Conservation (phyloP, 2,888 invertebrate genomes). For the Caenorhabditis sp. region DNA sequence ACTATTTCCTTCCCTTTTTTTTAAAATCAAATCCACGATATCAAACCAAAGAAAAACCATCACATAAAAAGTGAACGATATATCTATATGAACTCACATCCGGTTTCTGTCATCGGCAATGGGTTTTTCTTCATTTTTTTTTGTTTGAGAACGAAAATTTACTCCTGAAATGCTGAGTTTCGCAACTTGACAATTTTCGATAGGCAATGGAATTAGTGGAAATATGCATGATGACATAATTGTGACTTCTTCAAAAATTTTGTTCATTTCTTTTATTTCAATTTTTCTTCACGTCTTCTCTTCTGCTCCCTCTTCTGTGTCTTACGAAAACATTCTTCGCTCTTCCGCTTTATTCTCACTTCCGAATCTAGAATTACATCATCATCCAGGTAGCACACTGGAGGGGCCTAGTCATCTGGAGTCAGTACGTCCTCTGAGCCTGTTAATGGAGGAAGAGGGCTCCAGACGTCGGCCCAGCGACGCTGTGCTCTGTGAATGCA, state of each 20-base stretch:
- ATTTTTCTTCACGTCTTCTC: neutral
- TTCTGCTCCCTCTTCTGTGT: neutral
- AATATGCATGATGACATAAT: neutral
- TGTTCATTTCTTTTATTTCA: neutral
- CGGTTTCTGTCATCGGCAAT: constrained; percentile 16
- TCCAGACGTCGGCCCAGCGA: constrained; percentile 70
- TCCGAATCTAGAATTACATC: constrained; percentile 44
- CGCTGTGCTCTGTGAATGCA: constrained; percentile 74
- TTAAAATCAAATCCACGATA: neutral
- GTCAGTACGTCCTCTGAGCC: constrained; percentile 60
- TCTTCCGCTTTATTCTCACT: constrained; percentile 17
- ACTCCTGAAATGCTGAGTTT: constrained; percentile 15
- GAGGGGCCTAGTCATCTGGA: constrained; percentile 62
- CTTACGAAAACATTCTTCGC: neutral
- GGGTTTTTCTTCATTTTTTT: constrained; percentile 3
- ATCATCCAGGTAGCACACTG: constrained; percentile 58
- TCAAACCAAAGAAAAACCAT: constrained; percentile 28
- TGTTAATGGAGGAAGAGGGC: constrained; percentile 66
- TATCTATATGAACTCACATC: constrained; percentile 32
- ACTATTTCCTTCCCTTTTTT: constrained; percentile 6
- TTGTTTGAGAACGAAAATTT: neutral
- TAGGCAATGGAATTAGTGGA: neutral
- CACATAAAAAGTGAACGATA: constrained; percentile 44
- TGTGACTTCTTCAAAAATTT: neutral
- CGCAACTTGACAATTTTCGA: neutral